Percentiles rank a stretch among this genome's conserved stretches.
Evolutionary conservation across 2,797 vertebrate species (phyloP).

Genomic region (Pachyuromys duprasi): DNA sequence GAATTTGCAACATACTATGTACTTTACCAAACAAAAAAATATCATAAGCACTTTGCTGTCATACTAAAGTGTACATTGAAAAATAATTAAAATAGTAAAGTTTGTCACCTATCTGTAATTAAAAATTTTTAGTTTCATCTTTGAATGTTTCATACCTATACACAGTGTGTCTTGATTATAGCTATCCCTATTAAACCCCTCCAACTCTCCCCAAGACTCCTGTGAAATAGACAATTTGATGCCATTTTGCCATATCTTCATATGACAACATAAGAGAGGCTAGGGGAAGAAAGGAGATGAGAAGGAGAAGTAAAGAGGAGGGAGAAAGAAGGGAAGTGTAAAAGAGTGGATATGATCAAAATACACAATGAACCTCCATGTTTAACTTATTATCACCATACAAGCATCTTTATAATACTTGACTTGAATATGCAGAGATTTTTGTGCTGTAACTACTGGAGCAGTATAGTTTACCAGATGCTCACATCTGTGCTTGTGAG

Average conservation of each 20-base stretch:
- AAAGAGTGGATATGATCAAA: not conserved
- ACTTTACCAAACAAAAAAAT: not conserved
- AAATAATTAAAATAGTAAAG: not conserved
- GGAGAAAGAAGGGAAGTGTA: not conserved
- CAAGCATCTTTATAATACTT: not conserved
- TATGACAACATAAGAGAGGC: no score
- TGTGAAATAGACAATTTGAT: not conserved
- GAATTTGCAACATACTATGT: not conserved
- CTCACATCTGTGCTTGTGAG: constrained; percentile 46
- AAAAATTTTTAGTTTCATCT: no score
- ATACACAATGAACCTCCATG: not conserved
- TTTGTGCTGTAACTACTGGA: not conserved
- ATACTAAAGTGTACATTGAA: not conserved
- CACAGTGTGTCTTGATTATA: not conserved
- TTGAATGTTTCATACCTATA: no score
- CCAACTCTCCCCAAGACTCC: not conserved
- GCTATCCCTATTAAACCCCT: not conserved
- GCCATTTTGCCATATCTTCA: no score
- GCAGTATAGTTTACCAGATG: not conserved
- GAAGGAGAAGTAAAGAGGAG: not conserved
- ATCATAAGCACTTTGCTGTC: not conserved
- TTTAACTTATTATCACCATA: not conserved
- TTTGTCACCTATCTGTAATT: not conserved
- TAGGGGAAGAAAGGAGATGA: not conserved
- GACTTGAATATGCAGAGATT: not conserved